Evolutionary conservation across 2,888 invertebrate species (phyloP).

Genomic region (Leucophora obtusa): DNA sequence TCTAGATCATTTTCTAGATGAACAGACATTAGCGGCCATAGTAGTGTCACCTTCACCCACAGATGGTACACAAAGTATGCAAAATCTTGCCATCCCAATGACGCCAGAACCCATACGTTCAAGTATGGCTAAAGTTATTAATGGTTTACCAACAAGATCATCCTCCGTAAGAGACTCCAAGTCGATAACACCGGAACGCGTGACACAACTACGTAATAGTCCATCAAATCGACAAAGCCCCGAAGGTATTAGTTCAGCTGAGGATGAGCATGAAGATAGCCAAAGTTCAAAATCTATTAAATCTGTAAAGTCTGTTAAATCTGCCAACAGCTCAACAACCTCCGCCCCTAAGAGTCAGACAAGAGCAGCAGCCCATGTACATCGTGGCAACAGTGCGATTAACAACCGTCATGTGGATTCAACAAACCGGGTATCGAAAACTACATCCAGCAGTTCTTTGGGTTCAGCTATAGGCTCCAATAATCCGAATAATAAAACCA

Average conservation of each 20-base stretch:
- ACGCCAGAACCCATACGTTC: conserved; percentile 67
- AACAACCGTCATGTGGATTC: conserved; percentile 34
- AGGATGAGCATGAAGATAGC: conserved; percentile 76
- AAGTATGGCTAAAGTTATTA: conserved; percentile 44
- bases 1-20: conserved; percentile 82
- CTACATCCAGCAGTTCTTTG: conserved; percentile 57
- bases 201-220: conserved; percentile 56
- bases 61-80: conserved; percentile 77
- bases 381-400: conserved; percentile 70
- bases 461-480: conserved; percentile 80
- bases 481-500: conserved; percentile 81
- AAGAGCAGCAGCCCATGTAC: conserved; percentile 72
- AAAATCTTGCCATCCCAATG: conserved; percentile 74
- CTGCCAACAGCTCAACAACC: conserved; percentile 7
- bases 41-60: conserved; percentile 69
- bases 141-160: conserved; percentile 27
- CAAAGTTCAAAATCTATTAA: conserved; percentile 64
- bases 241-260: conserved; percentile 78
- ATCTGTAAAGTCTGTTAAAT: conserved; percentile 46
- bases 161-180: conserved; percentile 71
- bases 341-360: conserved; percentile 68
- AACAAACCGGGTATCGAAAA: conserved; percentile 54
- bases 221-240: conserved; percentile 74
- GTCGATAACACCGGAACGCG: conserved; percentile 73
- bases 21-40: conserved; percentile 75